Evolutionary conservation across 1,140 invertebrate genomes (phyloP).

Genomic region (Drosophila setifemur): DNA sequence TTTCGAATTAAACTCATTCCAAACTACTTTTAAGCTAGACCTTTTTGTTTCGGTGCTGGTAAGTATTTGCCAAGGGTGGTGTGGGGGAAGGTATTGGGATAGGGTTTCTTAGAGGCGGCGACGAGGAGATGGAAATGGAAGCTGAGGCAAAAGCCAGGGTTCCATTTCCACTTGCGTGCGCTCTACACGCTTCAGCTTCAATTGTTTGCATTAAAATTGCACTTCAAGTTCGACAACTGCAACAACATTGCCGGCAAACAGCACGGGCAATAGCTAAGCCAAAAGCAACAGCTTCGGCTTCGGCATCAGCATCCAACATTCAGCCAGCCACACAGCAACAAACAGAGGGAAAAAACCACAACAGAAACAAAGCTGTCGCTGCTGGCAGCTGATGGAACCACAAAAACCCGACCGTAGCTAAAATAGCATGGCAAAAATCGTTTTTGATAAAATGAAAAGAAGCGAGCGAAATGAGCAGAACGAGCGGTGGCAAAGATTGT

Average conservation of each 20-base stretch:
- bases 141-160: conserved; percentile 20
- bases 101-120: conserved; percentile 5
- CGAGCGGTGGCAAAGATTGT: conserved; percentile 39
- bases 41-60: neutral
- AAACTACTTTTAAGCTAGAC: neutral
- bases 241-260: conserved; percentile 41
- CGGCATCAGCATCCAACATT: conserved; percentile 33
- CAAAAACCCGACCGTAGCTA: conserved; percentile 61
- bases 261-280: neutral
- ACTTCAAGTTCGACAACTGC: conserved; percentile 75
- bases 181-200: conserved; percentile 76
- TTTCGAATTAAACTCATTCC: neutral
- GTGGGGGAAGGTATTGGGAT: neutral
- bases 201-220: conserved; percentile 80
- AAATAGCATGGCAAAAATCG: conserved; percentile 70
- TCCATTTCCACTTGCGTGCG: conserved; percentile 59
- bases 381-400: conserved; percentile 46
- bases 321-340: conserved; percentile 4
- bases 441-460: conserved; percentile 69
- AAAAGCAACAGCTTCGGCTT: conserved; percentile 11
- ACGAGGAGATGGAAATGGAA: conserved; percentile 23
- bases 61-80: conserved; percentile 21
- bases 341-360: conserved; percentile 28
- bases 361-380: conserved; percentile 49
- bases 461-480: conserved; percentile 52